Percentiles rank a stretch among this genome's conserved stretches.
Conservation (phyloP, 2,797 vertebrate species). For the Hemibagrus guttatus region DNA sequence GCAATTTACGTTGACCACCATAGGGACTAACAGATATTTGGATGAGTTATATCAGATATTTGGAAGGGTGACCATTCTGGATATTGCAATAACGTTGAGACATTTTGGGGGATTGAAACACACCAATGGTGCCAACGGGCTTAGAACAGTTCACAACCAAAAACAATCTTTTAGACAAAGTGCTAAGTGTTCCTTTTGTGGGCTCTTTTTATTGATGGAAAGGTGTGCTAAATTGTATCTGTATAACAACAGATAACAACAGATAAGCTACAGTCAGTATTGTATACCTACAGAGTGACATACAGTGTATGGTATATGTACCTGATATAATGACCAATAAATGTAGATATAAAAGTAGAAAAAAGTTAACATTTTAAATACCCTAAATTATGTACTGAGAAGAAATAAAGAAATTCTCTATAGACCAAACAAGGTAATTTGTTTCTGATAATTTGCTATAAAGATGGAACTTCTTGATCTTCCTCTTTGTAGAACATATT, state of each 20-base stretch:
- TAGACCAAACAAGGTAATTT: background rate
- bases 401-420: background rate
- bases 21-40: background rate
- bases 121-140: background rate
- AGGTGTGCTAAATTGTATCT: background rate
- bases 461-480: slow-evolving; percentile 36
- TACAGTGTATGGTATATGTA: too few relatives aligned
- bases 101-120: background rate
- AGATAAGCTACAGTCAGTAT: background rate
- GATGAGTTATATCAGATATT: too few relatives aligned
- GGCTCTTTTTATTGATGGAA: background rate
- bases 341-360: background rate
- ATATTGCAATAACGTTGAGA: background rate
- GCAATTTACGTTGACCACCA: background rate
- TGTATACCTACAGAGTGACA: background rate
- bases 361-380: background rate
- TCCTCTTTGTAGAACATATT: slow-evolving; percentile 16
- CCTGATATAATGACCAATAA: background rate
- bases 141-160: background rate
- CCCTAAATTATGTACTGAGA: background rate
- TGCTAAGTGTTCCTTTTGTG: background rate
- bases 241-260: too few relatives aligned
- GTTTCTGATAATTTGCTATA: background rate
- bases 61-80: background rate
- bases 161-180: background rate